phyloP scores from a whole-genome alignment of 2,888 invertebrate genomes.

The Troilus luridus region DNA sequence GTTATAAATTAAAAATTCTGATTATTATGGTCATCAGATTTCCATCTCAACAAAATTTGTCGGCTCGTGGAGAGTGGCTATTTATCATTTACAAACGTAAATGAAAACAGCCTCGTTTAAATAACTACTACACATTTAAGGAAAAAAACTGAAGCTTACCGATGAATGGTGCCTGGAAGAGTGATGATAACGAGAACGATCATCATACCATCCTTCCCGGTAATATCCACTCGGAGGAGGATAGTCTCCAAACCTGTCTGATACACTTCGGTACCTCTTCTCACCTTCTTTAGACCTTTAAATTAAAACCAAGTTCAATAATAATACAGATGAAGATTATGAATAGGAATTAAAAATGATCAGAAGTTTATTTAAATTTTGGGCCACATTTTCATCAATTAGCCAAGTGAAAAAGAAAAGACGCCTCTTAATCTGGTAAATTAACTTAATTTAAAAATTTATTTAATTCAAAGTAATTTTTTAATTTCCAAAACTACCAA shows the following conservation, averaged over 20 bases:
- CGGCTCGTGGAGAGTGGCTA: not conserved
- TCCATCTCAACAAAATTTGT: conserved; percentile 45
- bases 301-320: not conserved
- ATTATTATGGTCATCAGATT: not conserved
- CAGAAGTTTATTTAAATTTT: too few species aligned
- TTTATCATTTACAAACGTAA: not conserved
- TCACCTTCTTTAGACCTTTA: conserved; percentile 58
- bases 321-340: not conserved
- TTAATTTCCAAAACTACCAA: too few species aligned
- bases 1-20: not conserved
- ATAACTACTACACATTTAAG: not conserved
- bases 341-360: not conserved
- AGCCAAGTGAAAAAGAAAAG: too few species aligned
- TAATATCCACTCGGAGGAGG: conserved; percentile 60
- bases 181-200: conserved; percentile 58
- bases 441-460: too few species aligned
- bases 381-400: too few species aligned
- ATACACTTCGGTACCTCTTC: conserved; percentile 64
- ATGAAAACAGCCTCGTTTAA: not conserved
- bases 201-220: conserved; percentile 62
- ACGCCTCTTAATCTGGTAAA: too few species aligned
- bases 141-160: conserved; percentile 3
- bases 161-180: conserved; percentile 59
- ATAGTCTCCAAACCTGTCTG: conserved; percentile 65
- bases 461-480: too few species aligned